These are phyloP conservation scores for Parapristionchus giblindavisi DNA, from an alignment of 2,888 invertebrate genomes.

Conservation along the genomic window DNA sequence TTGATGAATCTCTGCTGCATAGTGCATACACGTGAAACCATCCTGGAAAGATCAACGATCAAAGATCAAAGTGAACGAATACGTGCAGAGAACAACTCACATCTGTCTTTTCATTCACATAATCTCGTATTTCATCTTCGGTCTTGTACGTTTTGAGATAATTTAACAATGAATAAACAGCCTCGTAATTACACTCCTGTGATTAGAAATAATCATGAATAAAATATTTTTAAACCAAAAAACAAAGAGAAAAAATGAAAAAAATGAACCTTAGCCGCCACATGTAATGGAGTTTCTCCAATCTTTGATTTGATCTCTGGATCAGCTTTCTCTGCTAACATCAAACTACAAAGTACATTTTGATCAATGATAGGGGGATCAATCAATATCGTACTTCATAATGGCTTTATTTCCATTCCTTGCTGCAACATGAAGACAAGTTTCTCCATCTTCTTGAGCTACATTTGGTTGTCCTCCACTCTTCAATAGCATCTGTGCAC, in stretches of 20 bases:
- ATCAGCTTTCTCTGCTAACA: slow-evolving; percentile 93
- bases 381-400: slow-evolving; percentile 61
- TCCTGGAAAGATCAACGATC: slow-evolving; percentile 73
- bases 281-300: slow-evolving; percentile 91
- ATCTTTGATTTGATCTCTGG: slow-evolving; percentile 83
- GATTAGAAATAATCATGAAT: too few species aligned
- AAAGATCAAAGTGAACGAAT: background rate
- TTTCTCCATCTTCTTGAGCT: slow-evolving; percentile 91
- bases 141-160: slow-evolving; percentile 74
- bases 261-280: slow-evolving; percentile 80
- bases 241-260: background rate
- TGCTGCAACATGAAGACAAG: slow-evolving; percentile 94
- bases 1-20: slow-evolving; percentile 87
- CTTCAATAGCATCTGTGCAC: slow-evolving; percentile 95
- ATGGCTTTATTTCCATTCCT: slow-evolving; percentile 89
- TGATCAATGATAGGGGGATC: too few species aligned
- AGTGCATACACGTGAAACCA: slow-evolving; percentile 92
- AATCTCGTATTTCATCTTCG: slow-evolving; percentile 55
- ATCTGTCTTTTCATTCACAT: slow-evolving; percentile 63
- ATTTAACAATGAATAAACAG: slow-evolving; percentile 85
- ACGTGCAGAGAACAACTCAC: slow-evolving; percentile 43
- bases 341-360: slow-evolving; percentile 75
- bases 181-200: slow-evolving; percentile 77
- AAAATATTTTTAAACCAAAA: background rate
- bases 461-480: slow-evolving; percentile 96